Evolutionary conservation across 2,797 vertebrate species (phyloP).

Genomic region (Cryptoprocta ferox): DNA sequence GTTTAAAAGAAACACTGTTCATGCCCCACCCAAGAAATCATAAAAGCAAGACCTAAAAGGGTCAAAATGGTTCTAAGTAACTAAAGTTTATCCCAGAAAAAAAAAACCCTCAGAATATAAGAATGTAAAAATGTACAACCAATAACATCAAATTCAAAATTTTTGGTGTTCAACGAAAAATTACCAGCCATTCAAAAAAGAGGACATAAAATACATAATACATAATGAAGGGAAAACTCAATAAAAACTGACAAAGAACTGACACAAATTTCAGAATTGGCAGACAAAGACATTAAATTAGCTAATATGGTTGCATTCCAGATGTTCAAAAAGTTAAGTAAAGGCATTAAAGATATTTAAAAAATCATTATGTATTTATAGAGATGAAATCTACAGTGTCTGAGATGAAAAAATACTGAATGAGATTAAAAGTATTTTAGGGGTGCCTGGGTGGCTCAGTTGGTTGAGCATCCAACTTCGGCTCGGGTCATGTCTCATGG

Average conservation of each 20-base stretch:
- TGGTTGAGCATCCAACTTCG: too few relatives aligned
- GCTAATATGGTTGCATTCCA: not conserved
- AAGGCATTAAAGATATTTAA: not conserved
- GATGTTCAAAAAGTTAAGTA: slow-evolving; percentile 12
- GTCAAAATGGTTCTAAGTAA: not conserved
- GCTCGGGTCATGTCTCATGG: too few relatives aligned
- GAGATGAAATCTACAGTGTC: not conserved
- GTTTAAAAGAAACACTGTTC: not conserved
- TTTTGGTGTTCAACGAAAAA: not conserved
- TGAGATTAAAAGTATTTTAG: not conserved
- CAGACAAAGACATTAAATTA: not conserved
- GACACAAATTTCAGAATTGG: not conserved
- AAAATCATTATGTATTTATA: not conserved
- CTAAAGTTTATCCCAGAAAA: not conserved
- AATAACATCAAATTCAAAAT: not conserved
- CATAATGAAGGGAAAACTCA: not conserved
- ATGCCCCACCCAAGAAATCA: not conserved
- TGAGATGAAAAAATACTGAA: not conserved
- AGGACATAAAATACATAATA: not conserved
- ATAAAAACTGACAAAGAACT: not conserved
- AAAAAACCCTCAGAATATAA: not conserved
- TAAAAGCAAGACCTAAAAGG: not conserved
- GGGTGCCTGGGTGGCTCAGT: too few relatives aligned
- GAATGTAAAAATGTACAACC: not conserved
- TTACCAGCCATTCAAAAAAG: not conserved